Percentiles rank a stretch among this genome's conserved stretches.
Evolutionary conservation across 2,113 vertebrate species (phyloP).

Genomic region (Microcebus lehilahytsara): DNA sequence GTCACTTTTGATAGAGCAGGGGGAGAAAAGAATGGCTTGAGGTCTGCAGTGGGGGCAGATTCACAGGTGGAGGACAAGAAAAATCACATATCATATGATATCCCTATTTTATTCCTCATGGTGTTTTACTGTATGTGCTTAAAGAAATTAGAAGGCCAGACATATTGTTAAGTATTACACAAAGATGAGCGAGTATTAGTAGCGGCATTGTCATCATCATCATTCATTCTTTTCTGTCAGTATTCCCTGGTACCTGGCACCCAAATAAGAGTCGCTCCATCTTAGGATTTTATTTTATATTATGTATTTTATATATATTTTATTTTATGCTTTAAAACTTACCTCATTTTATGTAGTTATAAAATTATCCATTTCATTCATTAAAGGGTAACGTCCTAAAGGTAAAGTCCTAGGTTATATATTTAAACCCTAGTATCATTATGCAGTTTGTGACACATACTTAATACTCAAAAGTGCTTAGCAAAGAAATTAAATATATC

Average conservation of each 20-base stretch:
- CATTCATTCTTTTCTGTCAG: not conserved
- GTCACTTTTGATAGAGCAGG: not conserved
- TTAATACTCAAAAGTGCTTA: not conserved
- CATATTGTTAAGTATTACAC: accelerated
- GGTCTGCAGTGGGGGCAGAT: not conserved
- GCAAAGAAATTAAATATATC: not conserved
- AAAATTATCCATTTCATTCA: not conserved
- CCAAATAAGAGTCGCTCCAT: not conserved
- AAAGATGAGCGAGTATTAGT: accelerated
- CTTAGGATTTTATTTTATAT: not conserved
- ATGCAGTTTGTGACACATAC: not conserved
- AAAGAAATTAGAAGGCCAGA: not conserved
- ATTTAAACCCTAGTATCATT: not conserved
- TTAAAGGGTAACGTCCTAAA: not conserved
- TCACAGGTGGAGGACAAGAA: not conserved
- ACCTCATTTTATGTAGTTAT: not conserved
- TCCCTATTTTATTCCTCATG: accelerated
- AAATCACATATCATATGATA: not conserved
- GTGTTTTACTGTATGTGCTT: not conserved
- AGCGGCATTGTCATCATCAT: accelerated
- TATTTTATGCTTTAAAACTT: not conserved
- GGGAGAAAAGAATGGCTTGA: not conserved
- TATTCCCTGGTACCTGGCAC: not conserved
- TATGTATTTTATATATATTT: not conserved
- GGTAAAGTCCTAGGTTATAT: not conserved